Percentiles rank a stretch among this genome's conserved stretches.
Evolutionary conservation across 2,888 invertebrate species (phyloP).

Genomic region (Tuberolachnus salignus): DNA sequence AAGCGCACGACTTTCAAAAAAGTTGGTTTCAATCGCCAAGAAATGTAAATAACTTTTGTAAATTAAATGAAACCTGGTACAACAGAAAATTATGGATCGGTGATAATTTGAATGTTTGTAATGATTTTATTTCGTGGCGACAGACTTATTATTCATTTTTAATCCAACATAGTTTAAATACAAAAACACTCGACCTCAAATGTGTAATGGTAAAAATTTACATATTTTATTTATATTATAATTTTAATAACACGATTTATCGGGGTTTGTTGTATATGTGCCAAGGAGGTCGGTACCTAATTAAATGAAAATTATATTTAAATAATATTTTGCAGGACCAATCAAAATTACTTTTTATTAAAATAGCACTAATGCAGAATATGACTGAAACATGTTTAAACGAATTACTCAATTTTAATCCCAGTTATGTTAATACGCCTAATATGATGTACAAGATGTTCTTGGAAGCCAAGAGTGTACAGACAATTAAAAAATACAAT

Average conservation of each 20-base stretch:
- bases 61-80: conserved; percentile 19
- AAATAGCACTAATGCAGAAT: conserved; percentile 27
- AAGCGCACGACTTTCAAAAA: conserved; percentile 15
- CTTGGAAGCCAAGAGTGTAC: conserved; percentile 25
- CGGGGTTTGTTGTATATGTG: no score
- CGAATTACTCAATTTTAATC: no score
- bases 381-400: conserved; percentile 14
- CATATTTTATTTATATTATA: no score
- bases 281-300: no score
- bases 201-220: conserved; percentile 7
- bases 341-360: conserved; percentile 21
- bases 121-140: conserved; percentile 37
- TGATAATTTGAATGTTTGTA: conserved; percentile 41
- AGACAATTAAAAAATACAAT: not conserved
- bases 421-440: not conserved
- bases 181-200: not conserved
- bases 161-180: not conserved
- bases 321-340: conserved; percentile 13
- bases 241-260: no score
- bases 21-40: not conserved
- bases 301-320: no score
- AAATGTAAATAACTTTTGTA: conserved; percentile 2
- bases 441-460: conserved; percentile 22
- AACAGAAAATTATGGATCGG: conserved; percentile 46
- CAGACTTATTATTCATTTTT: conserved; percentile 49